phyloP scores from a whole-genome alignment of 2,113 vertebrate genomes.

The Lates calcarifer region DNA sequence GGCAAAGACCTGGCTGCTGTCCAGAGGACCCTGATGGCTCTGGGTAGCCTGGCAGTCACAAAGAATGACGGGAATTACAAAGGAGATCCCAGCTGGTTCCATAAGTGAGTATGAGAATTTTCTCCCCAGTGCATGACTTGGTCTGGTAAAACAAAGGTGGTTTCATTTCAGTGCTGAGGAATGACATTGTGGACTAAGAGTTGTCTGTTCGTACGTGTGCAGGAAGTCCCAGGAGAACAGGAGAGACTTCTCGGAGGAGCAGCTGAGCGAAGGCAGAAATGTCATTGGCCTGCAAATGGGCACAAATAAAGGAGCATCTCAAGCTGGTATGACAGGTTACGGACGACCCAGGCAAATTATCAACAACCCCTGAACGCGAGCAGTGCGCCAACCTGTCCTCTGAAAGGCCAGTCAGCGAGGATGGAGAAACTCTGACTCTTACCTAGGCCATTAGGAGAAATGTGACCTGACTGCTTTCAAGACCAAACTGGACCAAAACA shows the following conservation, averaged over 20 bases:
- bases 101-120: slow-evolving; percentile 86
- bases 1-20: slow-evolving; percentile 95
- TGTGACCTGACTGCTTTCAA: slow-evolving; percentile 54
- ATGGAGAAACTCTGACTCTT: slow-evolving; percentile 45
- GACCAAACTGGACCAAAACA: slow-evolving; percentile 75
- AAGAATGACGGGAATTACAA: slow-evolving; percentile 92
- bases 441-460: slow-evolving; percentile 46
- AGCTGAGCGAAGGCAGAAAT: slow-evolving; percentile 92
- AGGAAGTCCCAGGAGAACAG: slow-evolving; percentile 96
- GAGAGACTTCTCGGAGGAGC: slow-evolving; percentile 93
- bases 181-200: slow-evolving; percentile 28
- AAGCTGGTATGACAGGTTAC: slow-evolving; percentile 95
- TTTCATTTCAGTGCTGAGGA: slow-evolving; percentile 21
- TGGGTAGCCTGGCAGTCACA: slow-evolving; percentile 95
- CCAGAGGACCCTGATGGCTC: slow-evolving; percentile 93
- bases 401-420: slow-evolving; percentile 35
- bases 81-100: slow-evolving; percentile 95
- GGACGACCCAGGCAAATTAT: slow-evolving; percentile 93
- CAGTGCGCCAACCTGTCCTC: not conserved
- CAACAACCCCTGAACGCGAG: slow-evolving; percentile 69
- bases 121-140: not conserved
- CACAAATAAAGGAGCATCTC: slow-evolving; percentile 93
- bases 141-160: slow-evolving; percentile 10
- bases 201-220: slow-evolving; percentile 33
- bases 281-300: slow-evolving; percentile 98